A percentile compares a stretch with the other conserved stretches of the same genome.
Conservation (phyloP, 2,113 vertebrate species). For the Manacus vitellinus region DNA sequence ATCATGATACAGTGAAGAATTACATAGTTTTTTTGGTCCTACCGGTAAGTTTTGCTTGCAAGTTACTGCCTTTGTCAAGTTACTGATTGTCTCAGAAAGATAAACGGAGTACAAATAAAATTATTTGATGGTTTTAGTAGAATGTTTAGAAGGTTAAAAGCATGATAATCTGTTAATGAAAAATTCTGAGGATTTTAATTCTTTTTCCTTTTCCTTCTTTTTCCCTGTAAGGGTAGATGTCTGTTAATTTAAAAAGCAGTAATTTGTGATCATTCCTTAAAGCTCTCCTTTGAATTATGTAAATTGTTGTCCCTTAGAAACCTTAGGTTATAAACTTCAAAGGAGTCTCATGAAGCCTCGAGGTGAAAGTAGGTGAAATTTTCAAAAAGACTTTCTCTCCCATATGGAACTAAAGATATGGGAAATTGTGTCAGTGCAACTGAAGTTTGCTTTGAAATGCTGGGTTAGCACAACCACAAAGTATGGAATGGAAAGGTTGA, state of each 20-base stretch:
- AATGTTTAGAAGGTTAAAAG: not conserved
- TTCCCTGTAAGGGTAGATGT: not conserved
- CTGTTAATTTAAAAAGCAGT: not conserved
- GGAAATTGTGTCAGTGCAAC: not conserved
- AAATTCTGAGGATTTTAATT: not conserved
- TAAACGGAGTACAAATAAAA: conserved; percentile 41
- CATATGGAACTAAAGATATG: not conserved
- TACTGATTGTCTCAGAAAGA: conserved; percentile 39
- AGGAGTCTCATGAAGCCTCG: not conserved
- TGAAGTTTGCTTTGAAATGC: conserved; percentile 46
- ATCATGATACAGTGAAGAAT: conserved; percentile 57
- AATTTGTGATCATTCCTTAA: not conserved
- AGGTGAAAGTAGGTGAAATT: not conserved
- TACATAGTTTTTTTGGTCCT: conserved; percentile 50
- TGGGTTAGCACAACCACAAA: not conserved
- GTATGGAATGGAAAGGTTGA: not conserved
- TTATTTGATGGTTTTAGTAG: not conserved
- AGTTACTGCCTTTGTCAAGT: conserved; percentile 47
- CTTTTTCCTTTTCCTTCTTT: not conserved
- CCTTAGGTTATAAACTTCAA: conserved; percentile 37
- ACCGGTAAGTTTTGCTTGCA: conserved; percentile 49
- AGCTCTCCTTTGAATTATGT: conserved; percentile 4
- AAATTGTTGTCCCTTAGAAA: conserved; percentile 9
- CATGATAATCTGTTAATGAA: not conserved
- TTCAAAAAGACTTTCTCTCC: not conserved